Conservation (phyloP, 1,140 invertebrate species). For the Leptinotarsa texana region DNA sequence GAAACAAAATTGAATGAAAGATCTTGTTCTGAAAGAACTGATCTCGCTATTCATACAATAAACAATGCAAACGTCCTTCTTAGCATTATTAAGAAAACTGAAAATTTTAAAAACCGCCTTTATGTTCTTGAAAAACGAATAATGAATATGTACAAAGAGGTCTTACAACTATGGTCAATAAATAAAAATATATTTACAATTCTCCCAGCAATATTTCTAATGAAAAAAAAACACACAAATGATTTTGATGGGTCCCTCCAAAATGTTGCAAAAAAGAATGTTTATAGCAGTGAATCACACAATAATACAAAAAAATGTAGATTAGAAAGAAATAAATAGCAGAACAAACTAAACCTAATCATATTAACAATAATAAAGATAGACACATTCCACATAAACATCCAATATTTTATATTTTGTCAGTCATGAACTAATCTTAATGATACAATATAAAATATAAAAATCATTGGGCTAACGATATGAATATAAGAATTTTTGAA, state of each 20-base stretch:
- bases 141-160: neutral
- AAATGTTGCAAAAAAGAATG: neutral
- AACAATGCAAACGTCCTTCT: neutral
- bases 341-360: neutral
- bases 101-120: neutral
- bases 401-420: constrained; percentile 6
- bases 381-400: neutral
- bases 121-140: neutral
- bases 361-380: neutral
- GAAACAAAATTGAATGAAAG: neutral
- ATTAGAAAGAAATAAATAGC: neutral
- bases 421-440: constrained; percentile 23
- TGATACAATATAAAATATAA: constrained; percentile 3
- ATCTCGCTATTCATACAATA: neutral
- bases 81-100: constrained; percentile 18
- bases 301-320: neutral
- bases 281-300: neutral
- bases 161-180: neutral
- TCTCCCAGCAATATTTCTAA: neutral
- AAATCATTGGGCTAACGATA: constrained; percentile 15
- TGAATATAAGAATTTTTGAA: neutral
- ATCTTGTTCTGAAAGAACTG: too few relatives aligned
- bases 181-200: constrained; percentile 4
- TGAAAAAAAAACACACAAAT: neutral
- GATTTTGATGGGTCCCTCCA: neutral